phyloP scores from a whole-genome alignment of 2,113 vertebrate genomes.

The Paradoxurus hermaphroditus region DNA sequence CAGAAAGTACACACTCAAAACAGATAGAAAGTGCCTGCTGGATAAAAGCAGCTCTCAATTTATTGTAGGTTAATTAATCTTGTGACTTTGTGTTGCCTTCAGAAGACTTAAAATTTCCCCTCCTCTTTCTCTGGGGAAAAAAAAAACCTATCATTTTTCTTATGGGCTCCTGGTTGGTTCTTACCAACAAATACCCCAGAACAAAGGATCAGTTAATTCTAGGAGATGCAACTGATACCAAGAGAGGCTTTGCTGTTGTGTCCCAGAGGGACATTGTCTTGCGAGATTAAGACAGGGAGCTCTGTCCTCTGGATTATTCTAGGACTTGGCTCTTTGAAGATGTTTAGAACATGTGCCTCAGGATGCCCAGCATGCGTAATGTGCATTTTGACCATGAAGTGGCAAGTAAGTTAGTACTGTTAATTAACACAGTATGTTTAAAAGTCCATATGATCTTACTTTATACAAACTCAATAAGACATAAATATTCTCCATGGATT shows the following conservation, averaged over 20 bases:
- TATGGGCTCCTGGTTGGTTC: background rate
- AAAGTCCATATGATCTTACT: background rate
- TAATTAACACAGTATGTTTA: background rate
- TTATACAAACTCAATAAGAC: background rate
- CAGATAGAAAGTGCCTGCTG: background rate
- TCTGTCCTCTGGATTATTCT: background rate
- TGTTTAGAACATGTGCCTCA: background rate
- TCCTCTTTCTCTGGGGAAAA: background rate
- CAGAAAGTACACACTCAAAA: background rate
- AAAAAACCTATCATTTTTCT: background rate
- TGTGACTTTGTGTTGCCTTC: background rate
- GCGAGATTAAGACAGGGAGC: background rate
- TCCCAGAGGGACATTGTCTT: background rate
- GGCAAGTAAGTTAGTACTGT: background rate
- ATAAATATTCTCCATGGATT: background rate
- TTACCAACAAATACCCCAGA: background rate
- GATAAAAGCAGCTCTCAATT: background rate
- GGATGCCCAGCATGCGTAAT: background rate
- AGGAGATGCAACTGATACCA: background rate
- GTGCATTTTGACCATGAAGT: background rate
- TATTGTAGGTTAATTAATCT: background rate
- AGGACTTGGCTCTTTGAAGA: background rate
- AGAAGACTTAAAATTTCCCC: background rate
- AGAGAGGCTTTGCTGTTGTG: background rate
- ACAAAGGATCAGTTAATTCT: background rate